Percentiles rank a stretch among this genome's conserved stretches.
phyloP scores from a whole-genome alignment of 2,888 invertebrate species.

The Tetragonula carbonaria region DNA sequence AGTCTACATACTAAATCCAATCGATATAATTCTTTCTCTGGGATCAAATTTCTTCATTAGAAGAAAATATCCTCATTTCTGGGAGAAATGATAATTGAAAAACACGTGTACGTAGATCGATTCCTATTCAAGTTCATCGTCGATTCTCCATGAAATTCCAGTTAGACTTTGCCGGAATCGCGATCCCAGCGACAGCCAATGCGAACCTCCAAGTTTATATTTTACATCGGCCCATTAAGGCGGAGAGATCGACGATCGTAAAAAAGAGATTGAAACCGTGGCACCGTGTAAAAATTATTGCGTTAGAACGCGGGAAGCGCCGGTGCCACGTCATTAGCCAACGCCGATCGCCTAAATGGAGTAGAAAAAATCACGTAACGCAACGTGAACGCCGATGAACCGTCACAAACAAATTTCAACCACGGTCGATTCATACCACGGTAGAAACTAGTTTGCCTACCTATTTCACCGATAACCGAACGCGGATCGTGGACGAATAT shows the following conservation, averaged over 20 bases:
- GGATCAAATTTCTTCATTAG: too few species aligned
- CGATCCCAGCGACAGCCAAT: not conserved
- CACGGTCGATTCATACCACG: constrained; percentile 30
- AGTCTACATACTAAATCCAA: too few species aligned
- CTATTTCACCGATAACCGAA: not conserved
- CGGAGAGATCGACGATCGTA: not conserved
- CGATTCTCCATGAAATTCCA: too few species aligned
- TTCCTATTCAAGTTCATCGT: too few species aligned
- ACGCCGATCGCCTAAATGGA: constrained; percentile 17
- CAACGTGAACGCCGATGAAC: constrained; percentile 12
- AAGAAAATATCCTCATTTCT: too few species aligned
- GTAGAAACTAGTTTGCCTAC: constrained; percentile 32
- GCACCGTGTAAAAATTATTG: not conserved
- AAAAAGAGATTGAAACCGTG: not conserved
- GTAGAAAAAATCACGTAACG: constrained; percentile 22
- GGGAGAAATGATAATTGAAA: too few species aligned
- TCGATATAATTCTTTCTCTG: too few species aligned
- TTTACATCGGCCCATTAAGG: not conserved
- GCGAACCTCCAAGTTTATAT: not conserved
- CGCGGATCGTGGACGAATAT: too few species aligned
- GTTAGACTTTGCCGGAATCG: too few species aligned
- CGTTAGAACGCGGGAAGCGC: not conserved
- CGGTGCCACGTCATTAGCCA: constrained; percentile 22
- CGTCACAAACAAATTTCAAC: constrained; percentile 30
- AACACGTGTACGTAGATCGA: too few species aligned